Evolutionary conservation across 1,140 invertebrate genomes (phyloP).

Genomic region (Streblospio benedicti): DNA sequence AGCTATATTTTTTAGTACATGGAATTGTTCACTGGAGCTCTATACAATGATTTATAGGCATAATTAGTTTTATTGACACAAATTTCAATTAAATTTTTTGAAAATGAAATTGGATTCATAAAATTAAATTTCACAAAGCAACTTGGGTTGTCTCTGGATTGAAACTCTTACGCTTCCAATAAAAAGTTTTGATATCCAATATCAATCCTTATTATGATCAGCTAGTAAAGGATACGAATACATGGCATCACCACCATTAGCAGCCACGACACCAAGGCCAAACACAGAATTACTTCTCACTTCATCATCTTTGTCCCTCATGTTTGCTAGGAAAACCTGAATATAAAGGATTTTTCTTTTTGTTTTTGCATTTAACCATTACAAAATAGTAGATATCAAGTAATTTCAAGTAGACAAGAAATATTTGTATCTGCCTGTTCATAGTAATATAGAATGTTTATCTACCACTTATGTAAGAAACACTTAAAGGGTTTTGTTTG

Average conservation of each 20-base stretch:
- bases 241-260: conserved; percentile 54
- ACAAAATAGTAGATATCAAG: too few species aligned
- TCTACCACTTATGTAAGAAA: too few species aligned
- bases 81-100: not conserved
- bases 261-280: conserved; percentile 64
- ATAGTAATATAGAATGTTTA: too few species aligned
- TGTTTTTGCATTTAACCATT: too few species aligned
- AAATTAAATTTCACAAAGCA: not conserved
- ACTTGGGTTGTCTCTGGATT: not conserved
- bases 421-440: too few species aligned
- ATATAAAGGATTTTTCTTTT: too few species aligned
- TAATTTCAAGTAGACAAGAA: too few species aligned
- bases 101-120: not conserved
- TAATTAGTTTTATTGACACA: not conserved
- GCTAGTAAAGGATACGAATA: conserved; percentile 52
- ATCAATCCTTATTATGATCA: not conserved
- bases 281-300: conserved; percentile 69
- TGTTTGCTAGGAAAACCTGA: conserved; percentile 56
- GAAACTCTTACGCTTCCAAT: too few species aligned
- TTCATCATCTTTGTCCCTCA: conserved; percentile 58
- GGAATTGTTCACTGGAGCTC: not conserved
- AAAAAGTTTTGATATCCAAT: too few species aligned
- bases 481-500: too few species aligned
- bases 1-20: not conserved
- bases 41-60: not conserved